Base-by-base conservation (phyloP, 1,140 invertebrate species). In the Aphidius ervi region DNA sequence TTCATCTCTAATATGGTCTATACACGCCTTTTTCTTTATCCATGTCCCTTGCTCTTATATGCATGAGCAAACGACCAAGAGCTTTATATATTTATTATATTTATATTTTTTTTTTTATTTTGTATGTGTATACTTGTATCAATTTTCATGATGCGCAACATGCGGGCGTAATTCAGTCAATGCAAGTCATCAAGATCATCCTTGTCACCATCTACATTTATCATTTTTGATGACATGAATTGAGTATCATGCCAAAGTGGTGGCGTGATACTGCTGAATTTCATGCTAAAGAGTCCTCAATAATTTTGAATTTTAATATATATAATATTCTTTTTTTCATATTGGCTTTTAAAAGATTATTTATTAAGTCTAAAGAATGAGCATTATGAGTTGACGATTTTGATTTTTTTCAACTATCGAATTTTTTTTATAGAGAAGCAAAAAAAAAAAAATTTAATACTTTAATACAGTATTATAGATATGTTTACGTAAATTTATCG, bases 401-500 rank as follows among this genome's bases (percentile, higher is more conserved):
- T 31, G 23, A 31, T 31, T 31, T 31, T 31, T 31, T 31, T 31
- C 0, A 16, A 16, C 16, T 16, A 16, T 16, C 16, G 16, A 16
- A 16, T 16, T 16, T 16, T 16, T 16, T 16, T 16, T 16, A 16
- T 16, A 0, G 16, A 0, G 16, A 16, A 16, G 16, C 16, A 0
- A 16, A 16, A 16, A 31, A 23, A 2, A 23, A 31, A 3, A 31
- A 1, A 31, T 31, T 31, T 31, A 31, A 31, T 31, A 31, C 1
- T 31, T 31, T 31, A 31, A 74, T 74, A 67, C 63, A 53, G 63
- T 53, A 49, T 53, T 61, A 66, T 63, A 70, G 69, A 71, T 76
- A 74, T 75, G 23, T 31, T 73, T 67, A 72, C 68, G 72, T 66
- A 75, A 74, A 77, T 76, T 74, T 76, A 77, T 76, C 68, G 76